Evolutionary conservation across 1,140 invertebrate species (phyloP).

Genomic region (Drosophila ficusphila): DNA sequence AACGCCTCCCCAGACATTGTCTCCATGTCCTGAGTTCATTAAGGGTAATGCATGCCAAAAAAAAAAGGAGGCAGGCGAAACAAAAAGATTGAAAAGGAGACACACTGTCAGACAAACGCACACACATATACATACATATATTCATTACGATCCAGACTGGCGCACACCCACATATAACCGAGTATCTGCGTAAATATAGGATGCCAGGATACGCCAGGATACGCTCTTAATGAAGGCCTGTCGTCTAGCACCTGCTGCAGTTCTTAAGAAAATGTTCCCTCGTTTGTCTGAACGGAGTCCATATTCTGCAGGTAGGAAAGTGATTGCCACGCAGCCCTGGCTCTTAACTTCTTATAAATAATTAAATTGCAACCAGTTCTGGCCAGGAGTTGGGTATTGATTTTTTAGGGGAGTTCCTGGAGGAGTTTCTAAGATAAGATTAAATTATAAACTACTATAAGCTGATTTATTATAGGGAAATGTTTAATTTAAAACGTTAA

Average conservation of each 20-base stretch:
- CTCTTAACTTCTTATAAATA: constrained; percentile 60
- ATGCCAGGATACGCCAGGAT: constrained; percentile 1
- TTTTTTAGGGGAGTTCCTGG: constrained; percentile 33
- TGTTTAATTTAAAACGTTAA: no score
- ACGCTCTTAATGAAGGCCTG: constrained; percentile 56
- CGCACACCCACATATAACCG: constrained; percentile 8
- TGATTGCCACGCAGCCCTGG: constrained; percentile 27
- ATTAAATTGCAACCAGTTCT: constrained; percentile 52
- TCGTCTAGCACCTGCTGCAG: constrained; percentile 63
- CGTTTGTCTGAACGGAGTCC: constrained; percentile 43
- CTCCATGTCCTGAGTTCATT: constrained; percentile 57
- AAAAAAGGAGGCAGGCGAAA: constrained; percentile 23
- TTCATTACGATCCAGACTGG: constrained; percentile 1
- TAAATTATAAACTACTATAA: no score
- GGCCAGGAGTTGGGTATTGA: constrained; percentile 49
- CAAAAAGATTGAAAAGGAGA: constrained; percentile 44
- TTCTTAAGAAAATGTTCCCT: constrained; percentile 56
- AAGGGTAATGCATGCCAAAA: constrained; percentile 80
- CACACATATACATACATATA: no score
- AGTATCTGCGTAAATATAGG: constrained; percentile 28
- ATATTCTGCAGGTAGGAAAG: constrained; percentile 40
- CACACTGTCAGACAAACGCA: constrained; percentile 56
- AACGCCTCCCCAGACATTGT: constrained; percentile 28
- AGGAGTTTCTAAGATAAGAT: neutral
- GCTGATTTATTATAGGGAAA: no score